Evolutionary conservation across 1,140 invertebrate genomes (phyloP), one percentile per base, ranked within the genome.

Genomic region (Medauroidea extradentata): DNA sequence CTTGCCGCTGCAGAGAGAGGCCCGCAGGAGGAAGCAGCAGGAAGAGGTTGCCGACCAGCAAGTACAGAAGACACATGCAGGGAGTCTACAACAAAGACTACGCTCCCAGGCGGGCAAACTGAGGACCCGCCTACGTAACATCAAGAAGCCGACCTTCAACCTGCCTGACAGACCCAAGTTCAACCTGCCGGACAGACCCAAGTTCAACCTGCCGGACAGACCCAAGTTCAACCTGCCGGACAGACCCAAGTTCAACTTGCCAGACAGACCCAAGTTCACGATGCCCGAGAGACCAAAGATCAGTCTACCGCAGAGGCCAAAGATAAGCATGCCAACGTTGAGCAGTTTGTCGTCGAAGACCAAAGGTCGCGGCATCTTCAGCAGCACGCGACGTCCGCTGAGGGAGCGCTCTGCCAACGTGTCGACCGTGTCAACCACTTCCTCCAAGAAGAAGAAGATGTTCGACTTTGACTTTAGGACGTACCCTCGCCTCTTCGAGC

Each of bases 401-500:
- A 56, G 62, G 49, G 63, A 69, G 38, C 50, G 58, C n/a, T 24
- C 55, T 16, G 23, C 48, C 2, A 42, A 46, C 7, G 29, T 23
- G 9, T 79, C 78, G 42, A 79, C 73, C 19, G 78, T 81, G 59
- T 80, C 74, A 34, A 76, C 62, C 44, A 73, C 69, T 0, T 73
- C 71, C 25, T 71, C 73, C 49, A 72, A 77, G 53, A 61, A 81
- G 75, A 69, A 39, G 42, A 78, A 78, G 73, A 81, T 73, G 69
- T 87, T 81, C 42, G 80, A 85, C 24, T 89, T 89, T 71, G 85
- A 88, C 68, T 86, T 87, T 58, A 82, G 82, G 62, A 90, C 88
- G 0, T 89, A 87, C 71, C 89, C 89, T 1, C 79, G 87, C 53
- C 77, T 90, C 29, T 89, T 91, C 65, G 80, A 82, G 41, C 83